Evolutionary conservation across 2,888 invertebrate genomes (phyloP), one percentile per base, ranked within the genome.

Genomic region (Hypsopygia costalis): DNA sequence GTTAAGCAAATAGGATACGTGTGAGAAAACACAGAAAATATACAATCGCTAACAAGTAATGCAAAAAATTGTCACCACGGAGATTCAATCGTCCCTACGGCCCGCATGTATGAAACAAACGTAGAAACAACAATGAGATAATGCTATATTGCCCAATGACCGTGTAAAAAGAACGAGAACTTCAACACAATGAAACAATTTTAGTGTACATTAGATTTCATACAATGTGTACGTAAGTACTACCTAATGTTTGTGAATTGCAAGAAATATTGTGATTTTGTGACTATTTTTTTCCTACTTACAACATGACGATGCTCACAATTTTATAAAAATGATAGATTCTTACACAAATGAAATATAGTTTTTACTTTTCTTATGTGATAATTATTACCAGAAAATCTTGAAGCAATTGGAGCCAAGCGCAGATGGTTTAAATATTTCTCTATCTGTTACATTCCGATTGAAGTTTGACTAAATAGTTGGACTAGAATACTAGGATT

Each of bases 61-160:
- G 43, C 60, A 70, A 72, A 72, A 77, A 73, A 46, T 25, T 25
- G 25, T 25, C 65, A 60, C 69, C 60, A 52, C 62, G 61, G 60
- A 63, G 65, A 74, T 68, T 66, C 58, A 64, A 71, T 68, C 70
- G 67, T 68, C 69, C 46, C 50, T 67, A 57, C 57, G 60, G 58
- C 63, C 69, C 65, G 58, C 65, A 64, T 60, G 57, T 61, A 64
- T 51, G 58, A 49, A 54, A 51, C 55, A 66, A 69, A 70, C 56
- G 54, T 52, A 61, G 53, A 52, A 58, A 62, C 58, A 69, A 81
- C 82, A 81, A 81, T 79, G 69, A 68, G 65, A 74, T 76, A 81
- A 74, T 74, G 62, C 56, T 54, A 60, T 58, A 72, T 81, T 76
- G 69, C 76, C 54, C 62, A 71, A 71, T 57, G 51, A 40, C 48